Conservation (phyloP, 2,113 vertebrate genomes). For the Pomatorhinus ruficollis region DNA sequence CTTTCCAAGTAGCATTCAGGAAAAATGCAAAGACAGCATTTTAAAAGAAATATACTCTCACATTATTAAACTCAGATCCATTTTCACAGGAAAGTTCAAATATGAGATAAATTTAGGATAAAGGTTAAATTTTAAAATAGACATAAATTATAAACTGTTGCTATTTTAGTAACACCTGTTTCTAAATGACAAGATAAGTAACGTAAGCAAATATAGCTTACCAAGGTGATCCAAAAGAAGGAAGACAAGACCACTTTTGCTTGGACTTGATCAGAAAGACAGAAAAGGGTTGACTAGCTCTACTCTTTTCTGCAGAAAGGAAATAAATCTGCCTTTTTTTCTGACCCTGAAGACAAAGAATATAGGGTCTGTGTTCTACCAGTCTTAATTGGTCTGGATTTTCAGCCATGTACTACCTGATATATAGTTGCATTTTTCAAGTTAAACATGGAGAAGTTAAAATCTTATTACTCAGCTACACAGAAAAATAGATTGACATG, state of each 20-base stretch:
- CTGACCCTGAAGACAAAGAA: background rate
- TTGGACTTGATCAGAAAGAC: background rate
- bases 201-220: background rate
- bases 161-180: conserved; percentile 18
- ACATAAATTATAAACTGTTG: background rate
- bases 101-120: background rate
- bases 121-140: background rate
- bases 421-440: background rate
- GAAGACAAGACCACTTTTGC: background rate
- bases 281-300: background rate
- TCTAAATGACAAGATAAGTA: background rate
- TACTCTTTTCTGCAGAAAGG: background rate
- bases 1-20: background rate
- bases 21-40: background rate
- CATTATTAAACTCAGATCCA: background rate
- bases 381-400: background rate
- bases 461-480: background rate
- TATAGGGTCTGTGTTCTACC: background rate
- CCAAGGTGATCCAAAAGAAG: background rate
- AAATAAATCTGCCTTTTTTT: background rate
- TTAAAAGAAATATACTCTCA: background rate
- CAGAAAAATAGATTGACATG: background rate
- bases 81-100: conserved; percentile 1
- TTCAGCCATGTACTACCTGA: background rate
- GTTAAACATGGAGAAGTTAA: background rate